Percentiles rank a stretch among this genome's conserved stretches.
Conservation (phyloP, 23 tunicate species). For the Trididemnum nubilum region DNA sequence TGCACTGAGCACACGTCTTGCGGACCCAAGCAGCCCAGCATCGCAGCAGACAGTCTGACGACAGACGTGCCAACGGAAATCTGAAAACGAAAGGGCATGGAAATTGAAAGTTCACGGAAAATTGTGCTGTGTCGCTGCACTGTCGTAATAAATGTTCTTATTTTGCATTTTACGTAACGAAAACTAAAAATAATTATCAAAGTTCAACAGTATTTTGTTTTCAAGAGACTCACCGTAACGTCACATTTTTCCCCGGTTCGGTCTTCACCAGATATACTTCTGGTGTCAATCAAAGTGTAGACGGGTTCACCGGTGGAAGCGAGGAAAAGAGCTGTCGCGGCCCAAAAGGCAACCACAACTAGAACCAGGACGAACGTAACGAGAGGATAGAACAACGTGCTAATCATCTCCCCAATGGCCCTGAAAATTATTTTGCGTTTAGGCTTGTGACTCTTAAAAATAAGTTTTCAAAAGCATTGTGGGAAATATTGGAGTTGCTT, state of each 20-base stretch:
- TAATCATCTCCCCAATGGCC: conserved; percentile 83
- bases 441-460: no score
- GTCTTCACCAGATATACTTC: neutral
- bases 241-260: conserved; percentile 35
- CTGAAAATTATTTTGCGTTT: conserved; percentile 37
- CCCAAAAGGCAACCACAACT: conserved; percentile 74
- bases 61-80: no score
- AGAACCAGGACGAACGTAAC: conserved; percentile 64
- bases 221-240: conserved; percentile 48
- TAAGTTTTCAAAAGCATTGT: no score
- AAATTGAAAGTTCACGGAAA: no score
- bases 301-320: conserved; percentile 86
- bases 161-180: no score
- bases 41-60: no score
- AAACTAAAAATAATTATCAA: neutral
- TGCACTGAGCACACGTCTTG: no score
- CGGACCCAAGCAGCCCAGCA: no score
- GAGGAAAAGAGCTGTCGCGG: conserved; percentile 80
- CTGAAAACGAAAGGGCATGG: no score
- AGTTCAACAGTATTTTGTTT: neutral
- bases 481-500: no score
- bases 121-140: no score
- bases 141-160: no score
- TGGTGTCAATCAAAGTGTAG: conserved; percentile 56
- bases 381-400: conserved; percentile 85